Evolutionary conservation across 2,797 vertebrate species (phyloP).

Genomic region (Galagoides demidoff): DNA sequence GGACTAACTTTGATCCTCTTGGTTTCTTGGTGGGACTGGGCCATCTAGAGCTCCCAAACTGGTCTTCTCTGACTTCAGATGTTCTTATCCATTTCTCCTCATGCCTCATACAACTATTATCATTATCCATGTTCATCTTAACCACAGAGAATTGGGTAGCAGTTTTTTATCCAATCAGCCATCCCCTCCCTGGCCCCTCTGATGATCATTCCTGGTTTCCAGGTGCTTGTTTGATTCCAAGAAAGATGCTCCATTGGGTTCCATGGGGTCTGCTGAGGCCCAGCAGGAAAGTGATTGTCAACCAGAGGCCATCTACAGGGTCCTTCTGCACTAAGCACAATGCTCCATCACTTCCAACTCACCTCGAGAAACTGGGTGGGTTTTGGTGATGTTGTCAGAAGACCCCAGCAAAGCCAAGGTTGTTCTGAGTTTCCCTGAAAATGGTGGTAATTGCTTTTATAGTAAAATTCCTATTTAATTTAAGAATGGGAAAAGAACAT

Average conservation of each 20-base stretch:
- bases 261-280: rapidly evolving
- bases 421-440: background rate
- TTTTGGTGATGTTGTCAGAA: background rate
- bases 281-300: background rate
- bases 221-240: background rate
- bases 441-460: too few relatives aligned
- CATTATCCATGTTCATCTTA: background rate
- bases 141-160: background rate
- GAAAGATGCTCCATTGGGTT: background rate
- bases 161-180: too few relatives aligned
- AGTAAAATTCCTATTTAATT: background rate
- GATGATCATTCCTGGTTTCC: background rate
- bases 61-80: background rate
- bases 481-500: background rate
- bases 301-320: background rate
- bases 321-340: background rate
- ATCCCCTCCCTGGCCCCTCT: too few relatives aligned
- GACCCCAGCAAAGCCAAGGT: background rate
- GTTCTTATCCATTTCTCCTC: background rate
- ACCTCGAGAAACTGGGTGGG: background rate
- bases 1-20: background rate
- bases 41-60: background rate
- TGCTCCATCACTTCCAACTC: background rate
- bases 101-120: background rate
- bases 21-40: background rate